Percentiles rank a stretch among this genome's conserved stretches.
Evolutionary conservation across 2,113 vertebrate species (phyloP).

Genomic region (Stictonetta naevosa): DNA sequence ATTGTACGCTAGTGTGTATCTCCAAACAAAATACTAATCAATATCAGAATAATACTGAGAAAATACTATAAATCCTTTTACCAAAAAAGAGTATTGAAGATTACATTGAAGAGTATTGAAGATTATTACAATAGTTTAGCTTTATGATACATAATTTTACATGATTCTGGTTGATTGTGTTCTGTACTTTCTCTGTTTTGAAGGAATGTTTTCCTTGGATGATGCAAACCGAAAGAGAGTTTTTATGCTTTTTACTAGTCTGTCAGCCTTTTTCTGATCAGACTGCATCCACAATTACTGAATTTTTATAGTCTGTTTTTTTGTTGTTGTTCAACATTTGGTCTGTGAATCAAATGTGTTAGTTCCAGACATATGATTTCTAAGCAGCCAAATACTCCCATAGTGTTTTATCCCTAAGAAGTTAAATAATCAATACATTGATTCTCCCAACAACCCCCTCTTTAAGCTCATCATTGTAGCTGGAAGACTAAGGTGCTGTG

Average conservation of each 20-base stretch:
- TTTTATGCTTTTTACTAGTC: not conserved
- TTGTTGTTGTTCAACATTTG: not conserved
- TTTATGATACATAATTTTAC: not conserved
- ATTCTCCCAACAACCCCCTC: not conserved
- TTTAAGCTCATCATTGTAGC: not conserved
- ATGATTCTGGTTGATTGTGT: not conserved
- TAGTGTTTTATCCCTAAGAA: not conserved
- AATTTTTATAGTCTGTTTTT: not conserved
- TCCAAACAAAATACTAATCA: not conserved
- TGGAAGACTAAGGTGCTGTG: slow-evolving; percentile 17
- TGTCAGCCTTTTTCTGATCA: not conserved
- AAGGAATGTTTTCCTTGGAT: not conserved
- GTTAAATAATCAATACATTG: not conserved
- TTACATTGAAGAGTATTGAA: not conserved
- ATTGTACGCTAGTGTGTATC: not conserved
- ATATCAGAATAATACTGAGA: not conserved
- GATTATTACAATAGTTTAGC: not conserved
- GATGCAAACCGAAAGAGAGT: not conserved
- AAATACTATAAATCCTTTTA: not conserved
- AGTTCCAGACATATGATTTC: not conserved
- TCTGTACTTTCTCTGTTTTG: not conserved
- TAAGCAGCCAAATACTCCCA: not conserved
- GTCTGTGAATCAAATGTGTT: not conserved
- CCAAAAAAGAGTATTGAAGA: not conserved
- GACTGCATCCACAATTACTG: not conserved